These are phyloP conservation scores for Apodemus speciosus DNA, from an alignment of 2,113 vertebrate genomes.

Conservation along the genomic window DNA sequence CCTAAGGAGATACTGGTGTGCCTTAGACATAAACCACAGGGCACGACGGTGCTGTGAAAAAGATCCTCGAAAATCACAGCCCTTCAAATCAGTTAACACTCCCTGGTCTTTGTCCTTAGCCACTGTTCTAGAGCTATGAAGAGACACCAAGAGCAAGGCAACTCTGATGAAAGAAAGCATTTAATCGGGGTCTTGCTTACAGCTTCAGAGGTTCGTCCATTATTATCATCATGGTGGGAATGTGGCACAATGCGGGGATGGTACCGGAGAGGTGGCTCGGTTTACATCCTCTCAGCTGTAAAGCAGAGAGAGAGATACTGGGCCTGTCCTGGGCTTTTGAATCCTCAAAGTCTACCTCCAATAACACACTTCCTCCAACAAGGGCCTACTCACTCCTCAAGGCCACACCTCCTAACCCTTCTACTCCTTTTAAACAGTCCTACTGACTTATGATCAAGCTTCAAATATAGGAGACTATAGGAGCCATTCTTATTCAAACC, in stretches of 20 bases:
- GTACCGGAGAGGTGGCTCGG: background rate
- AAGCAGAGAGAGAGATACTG: background rate
- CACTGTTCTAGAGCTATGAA: background rate
- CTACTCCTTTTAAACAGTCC: conserved; percentile 1
- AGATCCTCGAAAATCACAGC: background rate
- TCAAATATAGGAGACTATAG: background rate
- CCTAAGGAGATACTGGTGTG: background rate
- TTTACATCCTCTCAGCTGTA: background rate
- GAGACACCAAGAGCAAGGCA: background rate
- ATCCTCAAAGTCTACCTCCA: background rate
- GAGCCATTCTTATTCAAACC: background rate
- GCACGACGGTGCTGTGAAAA: background rate
- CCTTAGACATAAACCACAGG: background rate
- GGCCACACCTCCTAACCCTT: background rate
- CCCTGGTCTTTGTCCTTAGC: background rate
- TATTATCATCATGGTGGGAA: background rate
- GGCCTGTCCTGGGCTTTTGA: background rate
- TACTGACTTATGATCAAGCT: background rate
- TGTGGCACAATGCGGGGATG: background rate
- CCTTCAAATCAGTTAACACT: conserved; percentile 14
- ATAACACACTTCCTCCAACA: background rate
- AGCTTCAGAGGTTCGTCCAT: background rate
- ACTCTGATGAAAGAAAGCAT: background rate
- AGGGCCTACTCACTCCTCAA: background rate
- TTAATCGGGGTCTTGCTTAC: background rate